phyloP scores from a whole-genome alignment of 2,113 vertebrate species.

The Eurystomus gularis region DNA sequence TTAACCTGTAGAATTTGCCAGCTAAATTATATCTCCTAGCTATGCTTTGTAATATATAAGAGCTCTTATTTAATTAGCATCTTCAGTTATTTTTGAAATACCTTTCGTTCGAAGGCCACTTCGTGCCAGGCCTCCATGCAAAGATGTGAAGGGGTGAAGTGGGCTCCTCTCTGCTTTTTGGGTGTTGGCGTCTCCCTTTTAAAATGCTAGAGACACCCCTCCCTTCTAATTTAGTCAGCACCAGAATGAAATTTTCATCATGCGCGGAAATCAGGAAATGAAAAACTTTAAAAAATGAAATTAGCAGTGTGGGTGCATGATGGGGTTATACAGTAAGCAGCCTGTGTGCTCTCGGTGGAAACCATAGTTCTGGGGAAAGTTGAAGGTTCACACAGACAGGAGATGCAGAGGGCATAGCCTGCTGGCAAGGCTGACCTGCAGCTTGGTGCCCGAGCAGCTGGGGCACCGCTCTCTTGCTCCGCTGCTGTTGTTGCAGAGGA shows the following conservation, averaged over 20 bases:
- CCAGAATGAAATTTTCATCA: neutral
- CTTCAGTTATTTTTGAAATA: neutral
- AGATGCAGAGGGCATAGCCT: neutral
- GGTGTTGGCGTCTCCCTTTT: neutral
- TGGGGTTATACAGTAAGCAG: rapidly evolving
- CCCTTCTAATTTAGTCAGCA: neutral
- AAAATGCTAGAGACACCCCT: neutral
- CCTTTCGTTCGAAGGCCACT: neutral
- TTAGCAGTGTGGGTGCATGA: rapidly evolving
- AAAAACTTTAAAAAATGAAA: neutral
- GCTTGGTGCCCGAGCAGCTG: rapidly evolving
- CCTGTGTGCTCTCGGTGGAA: neutral
- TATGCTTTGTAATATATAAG: neutral
- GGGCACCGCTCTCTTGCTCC: rapidly evolving
- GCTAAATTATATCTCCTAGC: neutral
- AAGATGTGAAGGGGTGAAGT: neutral
- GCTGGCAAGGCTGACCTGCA: neutral
- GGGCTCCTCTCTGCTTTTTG: neutral
- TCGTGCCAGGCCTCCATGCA: neutral
- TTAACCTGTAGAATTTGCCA: neutral
- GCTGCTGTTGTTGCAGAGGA: neutral
- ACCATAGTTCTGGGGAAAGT: neutral
- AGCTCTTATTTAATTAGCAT: neutral
- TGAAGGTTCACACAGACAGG: neutral
- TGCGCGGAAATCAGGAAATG: neutral